Percentiles rank a stretch among this genome's conserved stretches.
phyloP scores from a whole-genome alignment of 2,113 vertebrate species.

The Himantopus leucocephalus region DNA sequence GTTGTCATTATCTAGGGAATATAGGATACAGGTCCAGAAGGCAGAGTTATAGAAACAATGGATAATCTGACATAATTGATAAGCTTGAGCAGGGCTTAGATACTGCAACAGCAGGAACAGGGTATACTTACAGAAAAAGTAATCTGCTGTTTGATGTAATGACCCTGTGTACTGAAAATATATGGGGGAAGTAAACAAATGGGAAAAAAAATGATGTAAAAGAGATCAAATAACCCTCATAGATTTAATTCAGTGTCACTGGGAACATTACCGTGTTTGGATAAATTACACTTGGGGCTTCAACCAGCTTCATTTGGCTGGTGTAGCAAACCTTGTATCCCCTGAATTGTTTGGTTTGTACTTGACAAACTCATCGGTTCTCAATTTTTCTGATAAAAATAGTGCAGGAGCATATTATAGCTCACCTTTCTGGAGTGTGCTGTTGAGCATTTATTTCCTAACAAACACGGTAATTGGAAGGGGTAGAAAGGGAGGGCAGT shows the following conservation, averaged over 20 bases:
- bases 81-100: background rate
- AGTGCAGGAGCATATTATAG: fast-evolving
- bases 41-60: background rate
- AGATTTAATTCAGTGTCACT: background rate
- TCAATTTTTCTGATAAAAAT: background rate
- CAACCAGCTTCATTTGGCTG: background rate
- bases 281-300: background rate
- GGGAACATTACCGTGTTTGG: background rate
- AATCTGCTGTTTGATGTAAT: background rate
- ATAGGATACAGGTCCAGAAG: background rate
- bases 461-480: background rate
- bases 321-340: background rate
- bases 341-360: background rate
- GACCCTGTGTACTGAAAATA: background rate
- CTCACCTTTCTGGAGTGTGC: background rate
- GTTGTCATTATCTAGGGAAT: background rate
- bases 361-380: background rate
- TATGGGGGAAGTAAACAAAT: background rate
- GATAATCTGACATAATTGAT: slow-evolving; percentile 12
- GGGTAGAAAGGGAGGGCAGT: background rate
- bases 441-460: background rate
- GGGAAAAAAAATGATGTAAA: background rate
- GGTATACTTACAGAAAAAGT: background rate
- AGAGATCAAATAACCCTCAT: background rate
- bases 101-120: background rate